Percentiles rank a stretch among this genome's conserved stretches.
Conservation (phyloP, 2,113 vertebrate genomes). For the Thunnus thynnus region DNA sequence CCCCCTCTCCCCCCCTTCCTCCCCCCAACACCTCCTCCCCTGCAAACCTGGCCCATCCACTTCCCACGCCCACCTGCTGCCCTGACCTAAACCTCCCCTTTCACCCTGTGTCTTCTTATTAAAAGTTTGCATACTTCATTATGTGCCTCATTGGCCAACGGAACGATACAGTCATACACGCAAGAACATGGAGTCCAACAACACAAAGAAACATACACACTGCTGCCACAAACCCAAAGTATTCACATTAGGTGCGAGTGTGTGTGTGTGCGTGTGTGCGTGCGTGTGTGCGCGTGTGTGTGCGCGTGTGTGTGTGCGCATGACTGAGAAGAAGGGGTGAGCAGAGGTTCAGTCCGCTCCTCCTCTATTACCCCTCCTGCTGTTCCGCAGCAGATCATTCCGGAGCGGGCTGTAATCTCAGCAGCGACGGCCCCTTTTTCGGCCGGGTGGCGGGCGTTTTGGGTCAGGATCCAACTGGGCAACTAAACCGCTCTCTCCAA, state of each 20-base stretch:
- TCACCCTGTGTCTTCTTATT: conserved; percentile 21
- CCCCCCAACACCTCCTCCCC: neutral
- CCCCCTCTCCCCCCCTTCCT: too few species aligned
- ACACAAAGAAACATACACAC: conserved; percentile 60
- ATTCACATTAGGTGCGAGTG: conserved; percentile 77
- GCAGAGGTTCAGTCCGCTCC: conserved; percentile 45
- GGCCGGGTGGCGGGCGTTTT: conserved; percentile 48
- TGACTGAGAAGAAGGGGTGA: conserved; percentile 34
- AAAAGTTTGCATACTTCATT: conserved; percentile 68
- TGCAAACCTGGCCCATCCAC: conserved; percentile 8
- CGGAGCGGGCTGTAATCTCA: conserved; percentile 67
- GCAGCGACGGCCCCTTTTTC: conserved; percentile 31
- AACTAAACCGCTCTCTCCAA: conserved; percentile 62
- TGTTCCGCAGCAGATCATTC: conserved; percentile 75
- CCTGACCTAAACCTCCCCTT: conserved; percentile 34
- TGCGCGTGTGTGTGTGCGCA: conserved; percentile 24
- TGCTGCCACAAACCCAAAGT: conserved; percentile 85
- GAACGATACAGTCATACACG: conserved; percentile 71
- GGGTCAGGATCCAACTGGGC: conserved; percentile 58
- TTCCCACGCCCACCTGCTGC: conserved; percentile 6
- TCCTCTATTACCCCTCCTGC: conserved; percentile 26
- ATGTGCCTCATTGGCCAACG: conserved; percentile 69
- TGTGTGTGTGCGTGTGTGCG: conserved; percentile 3
- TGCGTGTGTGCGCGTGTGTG: conserved; percentile 15
- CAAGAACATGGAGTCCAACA: conserved; percentile 47